These are phyloP conservation scores for Zaprionus davidi DNA, from an alignment of 1,140 invertebrate genomes.

Conservation along the genomic window DNA sequence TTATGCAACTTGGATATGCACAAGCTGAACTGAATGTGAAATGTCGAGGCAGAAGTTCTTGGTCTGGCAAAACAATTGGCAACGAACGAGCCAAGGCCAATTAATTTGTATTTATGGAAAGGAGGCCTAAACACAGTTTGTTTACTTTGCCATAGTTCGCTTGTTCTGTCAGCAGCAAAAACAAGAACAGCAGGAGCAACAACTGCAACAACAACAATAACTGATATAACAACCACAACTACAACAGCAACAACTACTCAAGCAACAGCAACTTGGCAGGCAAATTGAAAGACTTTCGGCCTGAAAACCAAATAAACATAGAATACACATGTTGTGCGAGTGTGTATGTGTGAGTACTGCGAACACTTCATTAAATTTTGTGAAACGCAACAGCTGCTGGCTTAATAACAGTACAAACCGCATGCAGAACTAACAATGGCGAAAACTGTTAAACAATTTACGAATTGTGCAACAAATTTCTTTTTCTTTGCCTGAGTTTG, in stretches of 20 bases:
- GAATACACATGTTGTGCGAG: constrained; percentile 23
- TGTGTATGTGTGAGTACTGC: constrained; percentile 18
- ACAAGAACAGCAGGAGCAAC: background rate
- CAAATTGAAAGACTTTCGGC: constrained; percentile 45
- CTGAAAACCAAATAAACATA: constrained; percentile 52
- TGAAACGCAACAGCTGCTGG: constrained; percentile 73
- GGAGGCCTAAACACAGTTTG: constrained; percentile 32
- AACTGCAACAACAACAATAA: constrained; percentile 8
- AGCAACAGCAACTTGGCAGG: constrained; percentile 19
- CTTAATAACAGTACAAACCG: constrained; percentile 54
- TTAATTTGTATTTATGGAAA: constrained; percentile 51
- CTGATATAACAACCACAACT: background rate
- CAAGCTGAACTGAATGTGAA: background rate
- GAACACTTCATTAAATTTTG: constrained; percentile 54
- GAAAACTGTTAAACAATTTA: constrained; percentile 38
- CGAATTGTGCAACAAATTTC: constrained; percentile 38
- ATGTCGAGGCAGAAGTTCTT: background rate
- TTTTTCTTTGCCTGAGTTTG: background rate
- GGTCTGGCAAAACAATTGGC: constrained; percentile 21
- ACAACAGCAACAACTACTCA: constrained; percentile 1
- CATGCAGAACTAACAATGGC: constrained; percentile 50
- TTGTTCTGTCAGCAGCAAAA: constrained; percentile 8
- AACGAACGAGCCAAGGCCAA: constrained; percentile 45
- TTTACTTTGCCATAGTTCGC: constrained; percentile 23
- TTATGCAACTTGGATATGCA: background rate